Percentiles rank a stretch among this genome's conserved stretches.
phyloP scores from a whole-genome alignment of 2,888 invertebrate species.

The Drosophila mettleri region DNA sequence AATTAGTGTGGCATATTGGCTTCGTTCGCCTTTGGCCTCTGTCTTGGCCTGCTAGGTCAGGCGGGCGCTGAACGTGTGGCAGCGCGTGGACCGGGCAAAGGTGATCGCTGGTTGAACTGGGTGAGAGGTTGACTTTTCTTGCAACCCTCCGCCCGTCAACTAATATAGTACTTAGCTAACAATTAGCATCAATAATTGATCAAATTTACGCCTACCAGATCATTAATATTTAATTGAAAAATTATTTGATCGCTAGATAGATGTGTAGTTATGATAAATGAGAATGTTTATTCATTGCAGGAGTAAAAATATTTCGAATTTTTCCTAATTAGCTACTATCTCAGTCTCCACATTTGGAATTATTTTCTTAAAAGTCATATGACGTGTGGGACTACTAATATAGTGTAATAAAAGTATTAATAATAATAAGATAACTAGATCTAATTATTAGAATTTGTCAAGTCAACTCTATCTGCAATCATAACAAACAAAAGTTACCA shows the following conservation, averaged over 20 bases:
- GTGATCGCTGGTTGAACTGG: constrained; percentile 30
- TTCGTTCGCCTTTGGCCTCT: constrained; percentile 45
- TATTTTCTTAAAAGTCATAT: too few relatives aligned
- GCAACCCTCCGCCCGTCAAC: constrained; percentile 43
- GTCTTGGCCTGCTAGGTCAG: constrained; percentile 32
- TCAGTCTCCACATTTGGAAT: too few relatives aligned
- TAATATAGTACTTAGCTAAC: constrained; percentile 1
- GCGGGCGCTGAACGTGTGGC: constrained; percentile 65
- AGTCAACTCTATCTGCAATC: too few relatives aligned
- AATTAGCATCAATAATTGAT: constrained; percentile 40
- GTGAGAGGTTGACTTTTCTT: constrained; percentile 6
- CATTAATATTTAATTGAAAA: constrained; percentile 33
- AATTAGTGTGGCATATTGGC: constrained; percentile 78
- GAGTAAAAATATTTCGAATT: too few relatives aligned
- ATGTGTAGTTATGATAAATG: too few relatives aligned
- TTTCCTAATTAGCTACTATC: too few relatives aligned
- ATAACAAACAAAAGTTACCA: too few relatives aligned
- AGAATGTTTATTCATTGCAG: too few relatives aligned
- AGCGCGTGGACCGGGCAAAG: constrained; percentile 47
- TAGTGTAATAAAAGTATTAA: too few relatives aligned
- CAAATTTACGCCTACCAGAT: constrained; percentile 30
- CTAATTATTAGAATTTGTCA: too few relatives aligned
- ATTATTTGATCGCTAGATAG: not conserved
- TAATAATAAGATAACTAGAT: too few relatives aligned
- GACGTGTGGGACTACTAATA: too few relatives aligned